Base-by-base conservation (phyloP, 2,797 vertebrate species). In the Champsocephalus esox region DNA sequence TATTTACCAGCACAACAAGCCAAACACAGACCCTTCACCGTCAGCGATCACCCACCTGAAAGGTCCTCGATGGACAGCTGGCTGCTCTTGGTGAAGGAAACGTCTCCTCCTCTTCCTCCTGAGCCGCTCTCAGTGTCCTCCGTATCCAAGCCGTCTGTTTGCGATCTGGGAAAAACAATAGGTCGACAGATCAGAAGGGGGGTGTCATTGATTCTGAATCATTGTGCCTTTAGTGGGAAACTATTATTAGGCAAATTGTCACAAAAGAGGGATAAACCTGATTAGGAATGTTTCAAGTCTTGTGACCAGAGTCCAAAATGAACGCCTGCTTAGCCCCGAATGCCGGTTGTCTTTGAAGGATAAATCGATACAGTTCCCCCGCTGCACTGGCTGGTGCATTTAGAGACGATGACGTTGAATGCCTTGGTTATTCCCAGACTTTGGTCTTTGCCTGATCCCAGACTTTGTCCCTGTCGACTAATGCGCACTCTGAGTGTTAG, bases 111-210 rank as follows among this genome's bases (percentile, higher is more conserved):
- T 88, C 92, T 74, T 63, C 95, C 94, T 52, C 93, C 95, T 5
- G 94, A 94, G 87, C 94, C 87, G 54, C 86, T 86, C 88, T 97
- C 97, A 0, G 92, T 87, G 50, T 93, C 94, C 9, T 92, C 87
- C 0, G 93, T 95, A 66, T 96, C 97, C 71, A 98, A 97, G 3
- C 91, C 92, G 83, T 99, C 98, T 14, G 95, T 96, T 94, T 99
- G 98, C 28, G 98, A 97, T 92, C 98, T 99, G 90, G 46, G 72
- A 80, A 70, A 84, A 80, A 55, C 82, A 66, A 64, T 70, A 49
- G 50, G 34, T 46, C 0, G 3, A 75, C 21, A 62, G 73, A 80
- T 90, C 72, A 88, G 72, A 73, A 16, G 8, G 9, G 11, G 1
- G 41, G 8, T 74, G 59, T 62, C 43, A 83, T 77, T 4, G 75